These are phyloP conservation scores for Lineus longissimus DNA, from an alignment of 1,140 invertebrate species.

Conservation along the genomic window DNA sequence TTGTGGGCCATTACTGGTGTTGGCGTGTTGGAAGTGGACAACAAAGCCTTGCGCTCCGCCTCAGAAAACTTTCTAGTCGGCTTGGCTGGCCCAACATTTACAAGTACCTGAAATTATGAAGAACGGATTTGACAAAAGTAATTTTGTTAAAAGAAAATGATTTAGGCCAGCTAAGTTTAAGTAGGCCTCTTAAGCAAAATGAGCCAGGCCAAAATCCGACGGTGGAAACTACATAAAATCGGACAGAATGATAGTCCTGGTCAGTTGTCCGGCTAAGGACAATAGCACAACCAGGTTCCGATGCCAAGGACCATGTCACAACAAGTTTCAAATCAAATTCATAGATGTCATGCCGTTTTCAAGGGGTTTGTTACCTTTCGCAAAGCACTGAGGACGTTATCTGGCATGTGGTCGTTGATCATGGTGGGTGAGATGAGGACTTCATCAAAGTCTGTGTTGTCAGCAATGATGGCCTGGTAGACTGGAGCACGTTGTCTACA, in stretches of 20 bases:
- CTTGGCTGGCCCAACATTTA: slow-evolving; percentile 53
- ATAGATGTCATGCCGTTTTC: no score
- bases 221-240: no score
- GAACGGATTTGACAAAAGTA: slow-evolving; percentile 6
- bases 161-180: no score
- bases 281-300: no score
- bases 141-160: no score
- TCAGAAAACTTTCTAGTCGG: slow-evolving; percentile 45
- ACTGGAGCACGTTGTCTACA: slow-evolving; percentile 64
- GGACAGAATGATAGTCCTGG: no score
- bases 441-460: slow-evolving; percentile 83
- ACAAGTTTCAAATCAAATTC: no score
- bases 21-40: slow-evolving; percentile 14
- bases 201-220: no score
- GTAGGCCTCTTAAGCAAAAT: no score
- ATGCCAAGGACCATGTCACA: no score
- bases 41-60: slow-evolving; percentile 32
- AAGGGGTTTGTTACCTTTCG: slow-evolving; percentile 67
- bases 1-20: neutral
- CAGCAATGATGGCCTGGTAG: slow-evolving; percentile 85
- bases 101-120: slow-evolving; percentile 45
- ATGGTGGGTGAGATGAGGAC: slow-evolving; percentile 87
- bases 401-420: slow-evolving; percentile 91
- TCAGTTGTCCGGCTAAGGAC: no score
- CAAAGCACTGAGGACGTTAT: slow-evolving; percentile 79